Evolutionary conservation across 2,113 vertebrate genomes (phyloP).

Genomic region (Ammospiza nelsoni): DNA sequence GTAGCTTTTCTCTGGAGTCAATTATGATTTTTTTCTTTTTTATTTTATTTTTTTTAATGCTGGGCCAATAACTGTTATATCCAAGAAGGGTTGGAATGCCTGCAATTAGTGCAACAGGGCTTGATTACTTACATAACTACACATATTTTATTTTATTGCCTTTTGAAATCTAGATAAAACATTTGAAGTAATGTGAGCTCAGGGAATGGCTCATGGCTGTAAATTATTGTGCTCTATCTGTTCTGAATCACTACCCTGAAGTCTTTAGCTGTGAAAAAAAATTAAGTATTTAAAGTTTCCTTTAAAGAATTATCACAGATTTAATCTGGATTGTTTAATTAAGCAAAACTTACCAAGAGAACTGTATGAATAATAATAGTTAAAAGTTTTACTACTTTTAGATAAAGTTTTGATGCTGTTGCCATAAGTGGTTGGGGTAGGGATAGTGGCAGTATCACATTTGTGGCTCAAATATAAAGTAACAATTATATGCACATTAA

Average conservation of each 20-base stretch:
- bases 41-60: background rate
- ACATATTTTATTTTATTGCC: background rate
- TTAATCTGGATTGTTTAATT: background rate
- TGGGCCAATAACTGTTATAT: background rate
- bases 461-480: background rate
- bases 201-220: background rate
- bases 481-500: background rate
- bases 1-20: background rate
- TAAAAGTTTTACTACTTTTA: background rate
- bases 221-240: background rate
- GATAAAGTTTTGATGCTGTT: background rate
- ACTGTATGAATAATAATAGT: background rate
- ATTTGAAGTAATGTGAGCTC: background rate
- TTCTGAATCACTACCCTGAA: background rate
- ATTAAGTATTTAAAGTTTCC: background rate
- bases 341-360: background rate
- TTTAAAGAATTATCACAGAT: background rate
- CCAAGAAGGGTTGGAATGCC: background rate
- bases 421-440: rapidly evolving
- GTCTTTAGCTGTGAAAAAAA: background rate
- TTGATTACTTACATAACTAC: background rate
- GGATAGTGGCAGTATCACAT: background rate
- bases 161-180: background rate
- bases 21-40: background rate
- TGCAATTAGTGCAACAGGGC: background rate